phyloP scores from a whole-genome alignment of 2,888 invertebrate species.

The Zygogramma bicolorata region DNA sequence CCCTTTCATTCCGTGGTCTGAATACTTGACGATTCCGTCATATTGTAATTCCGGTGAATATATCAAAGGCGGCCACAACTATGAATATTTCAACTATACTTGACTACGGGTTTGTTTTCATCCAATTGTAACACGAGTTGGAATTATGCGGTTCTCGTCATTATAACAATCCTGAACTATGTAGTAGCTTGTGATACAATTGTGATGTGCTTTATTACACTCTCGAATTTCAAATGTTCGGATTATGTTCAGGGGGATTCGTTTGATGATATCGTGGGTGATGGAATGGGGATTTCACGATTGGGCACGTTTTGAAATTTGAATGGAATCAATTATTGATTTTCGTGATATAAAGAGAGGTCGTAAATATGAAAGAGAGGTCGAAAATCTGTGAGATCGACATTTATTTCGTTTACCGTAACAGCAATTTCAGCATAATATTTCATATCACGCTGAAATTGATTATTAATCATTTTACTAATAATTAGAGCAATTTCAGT shows the following conservation, averaged over 20 bases:
- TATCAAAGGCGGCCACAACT: not conserved
- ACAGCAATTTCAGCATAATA: too few species aligned
- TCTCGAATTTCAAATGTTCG: not conserved
- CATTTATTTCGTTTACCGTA: too few species aligned
- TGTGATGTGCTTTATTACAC: not conserved
- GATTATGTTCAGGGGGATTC: not conserved
- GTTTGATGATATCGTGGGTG: not conserved
- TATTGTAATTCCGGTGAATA: not conserved
- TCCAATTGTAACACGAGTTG: slow-evolving; percentile 3
- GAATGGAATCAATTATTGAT: too few species aligned
- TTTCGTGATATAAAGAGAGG: too few species aligned
- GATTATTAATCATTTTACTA: too few species aligned
- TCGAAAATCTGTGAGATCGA: too few species aligned
- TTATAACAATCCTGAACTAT: not conserved
- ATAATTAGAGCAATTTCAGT: too few species aligned
- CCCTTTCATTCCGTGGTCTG: not conserved
- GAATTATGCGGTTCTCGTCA: slow-evolving; percentile 2
- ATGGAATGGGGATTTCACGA: not conserved
- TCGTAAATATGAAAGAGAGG: too few species aligned
- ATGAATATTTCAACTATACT: slow-evolving; percentile 1
- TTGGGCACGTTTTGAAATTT: too few species aligned
- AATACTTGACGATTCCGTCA: not conserved
- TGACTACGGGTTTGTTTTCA: not conserved
- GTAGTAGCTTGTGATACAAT: not conserved
- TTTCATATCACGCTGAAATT: too few species aligned